Percentiles rank a stretch among this genome's conserved stretches.
Conservation (phyloP, 2,888 invertebrate genomes). For the Acanthosepion pharaonis region DNA sequence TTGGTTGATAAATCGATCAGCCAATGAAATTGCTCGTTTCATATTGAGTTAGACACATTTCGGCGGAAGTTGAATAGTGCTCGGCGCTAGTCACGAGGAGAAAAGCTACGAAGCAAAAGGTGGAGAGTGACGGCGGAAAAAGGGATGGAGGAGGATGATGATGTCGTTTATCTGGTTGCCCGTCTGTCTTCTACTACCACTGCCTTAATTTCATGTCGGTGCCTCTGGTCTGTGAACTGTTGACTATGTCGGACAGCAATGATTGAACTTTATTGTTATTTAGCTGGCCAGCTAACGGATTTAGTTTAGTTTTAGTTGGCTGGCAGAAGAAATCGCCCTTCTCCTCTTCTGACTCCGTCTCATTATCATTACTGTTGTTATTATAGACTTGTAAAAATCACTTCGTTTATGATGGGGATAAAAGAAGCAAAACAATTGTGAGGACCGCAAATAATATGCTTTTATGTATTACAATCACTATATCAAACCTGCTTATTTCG, state of each 20-base stretch:
- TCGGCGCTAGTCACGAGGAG: slow-evolving; percentile 33
- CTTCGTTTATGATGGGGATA: not conserved
- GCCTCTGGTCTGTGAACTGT: slow-evolving; percentile 6
- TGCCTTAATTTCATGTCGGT: slow-evolving; percentile 33
- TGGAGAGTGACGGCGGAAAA: not conserved
- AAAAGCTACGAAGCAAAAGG: not conserved
- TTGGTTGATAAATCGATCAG: slow-evolving; percentile 12
- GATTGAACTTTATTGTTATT: slow-evolving; percentile 7
- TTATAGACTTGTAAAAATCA: slow-evolving; percentile 10
- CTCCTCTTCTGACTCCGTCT: not conserved
- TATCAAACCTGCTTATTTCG: not conserved
- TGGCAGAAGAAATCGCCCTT: not conserved
- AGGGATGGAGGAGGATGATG: not conserved
- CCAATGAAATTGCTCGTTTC: not conserved
- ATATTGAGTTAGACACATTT: not conserved
- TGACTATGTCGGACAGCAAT: slow-evolving; percentile 15
- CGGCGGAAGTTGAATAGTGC: not conserved
- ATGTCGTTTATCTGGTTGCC: slow-evolving; percentile 11
- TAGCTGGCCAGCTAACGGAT: not conserved
- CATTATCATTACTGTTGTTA: slow-evolving; percentile 18
- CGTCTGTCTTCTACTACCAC: not conserved
- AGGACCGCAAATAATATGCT: not conserved
- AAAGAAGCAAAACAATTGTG: not conserved
- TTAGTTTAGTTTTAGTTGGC: slow-evolving; percentile 15
- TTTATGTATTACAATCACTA: not conserved